Base-by-base conservation (phyloP, 2,888 invertebrate genomes). In the Hartigia nigra region DNA sequence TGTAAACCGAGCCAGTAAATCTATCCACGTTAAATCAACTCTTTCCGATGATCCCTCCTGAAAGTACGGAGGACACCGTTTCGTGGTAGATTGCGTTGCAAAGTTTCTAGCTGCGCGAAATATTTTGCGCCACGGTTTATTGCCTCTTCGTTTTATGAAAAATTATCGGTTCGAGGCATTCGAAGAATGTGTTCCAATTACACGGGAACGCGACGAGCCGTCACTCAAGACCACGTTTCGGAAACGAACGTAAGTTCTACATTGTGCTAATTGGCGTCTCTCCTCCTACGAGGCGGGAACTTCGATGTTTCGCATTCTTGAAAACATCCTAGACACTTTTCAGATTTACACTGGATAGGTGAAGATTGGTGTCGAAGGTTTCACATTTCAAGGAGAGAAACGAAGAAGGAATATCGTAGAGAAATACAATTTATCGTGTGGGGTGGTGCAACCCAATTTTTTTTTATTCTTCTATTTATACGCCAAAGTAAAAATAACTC, bases 121-220 rank as follows among this genome's bases (percentile, higher is more conserved):
- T n/a, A n/a, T 55, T 55, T 55, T 23, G 55, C 23, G 55, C 12
- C 12, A 32, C 14, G 12, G 76, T 12, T 23, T 4, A 39, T 23
- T n/a, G 36, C 32, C 4, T 35, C 70, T 69, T 36, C 69, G 2
- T 34, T 70, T 12, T 76, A 11, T 34, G 3, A 31, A 32, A 23
- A 32, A 23, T 11, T n/a, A 76, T 36, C 76, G 70, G 23, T 23
- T 55, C 78, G 70, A 76, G 78, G 82, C 76, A 83, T 81, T 80
- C 81, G 79, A 70, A 83, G 82, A 81, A 84, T 84, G 81, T 75
- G 82, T 79, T 69, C 82, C 86, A 86, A 85, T 85, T 85, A 85
- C 83, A 76, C 75, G 76, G 76, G 74, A 55, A 39, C 75, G 77
- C 79, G 83, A 85, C 81, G 81, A 80, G 78, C 77, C 75, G 85